Percentiles rank a stretch among this genome's conserved stretches.
These are phyloP conservation scores for Phasianus colchicus DNA, from an alignment of 2,113 vertebrate genomes.

Conservation along the genomic window DNA sequence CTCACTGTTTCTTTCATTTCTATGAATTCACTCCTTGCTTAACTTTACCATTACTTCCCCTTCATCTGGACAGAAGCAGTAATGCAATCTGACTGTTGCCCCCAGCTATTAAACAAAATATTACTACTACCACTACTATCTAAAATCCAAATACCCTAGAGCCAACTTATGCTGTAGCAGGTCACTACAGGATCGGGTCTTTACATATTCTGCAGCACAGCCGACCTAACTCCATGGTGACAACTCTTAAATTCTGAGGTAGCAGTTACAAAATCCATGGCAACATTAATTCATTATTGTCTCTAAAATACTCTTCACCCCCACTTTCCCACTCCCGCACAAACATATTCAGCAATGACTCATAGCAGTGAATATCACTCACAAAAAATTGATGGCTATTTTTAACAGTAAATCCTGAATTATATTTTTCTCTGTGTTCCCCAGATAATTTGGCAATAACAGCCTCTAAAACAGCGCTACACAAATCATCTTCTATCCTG, in stretches of 20 bases:
- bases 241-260: conserved; percentile 7
- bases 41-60: neutral
- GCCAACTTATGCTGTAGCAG: neutral
- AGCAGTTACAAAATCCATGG: conserved; percentile 50
- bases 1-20: neutral
- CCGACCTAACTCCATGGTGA: neutral
- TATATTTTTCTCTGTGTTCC: conserved; percentile 9
- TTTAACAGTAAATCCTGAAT: conserved; percentile 33
- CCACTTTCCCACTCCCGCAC: neutral
- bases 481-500: neutral
- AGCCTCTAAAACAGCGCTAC: neutral
- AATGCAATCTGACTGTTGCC: neutral
- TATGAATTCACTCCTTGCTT: neutral
- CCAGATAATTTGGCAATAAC: neutral
- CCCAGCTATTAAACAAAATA: neutral
- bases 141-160: neutral
- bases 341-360: conserved; percentile 45
- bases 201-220: neutral
- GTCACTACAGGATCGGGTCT: neutral
- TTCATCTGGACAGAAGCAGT: neutral
- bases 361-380: conserved; percentile 6
- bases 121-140: neutral
- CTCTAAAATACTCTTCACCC: conserved; percentile 30
- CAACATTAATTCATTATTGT: conserved; percentile 55
- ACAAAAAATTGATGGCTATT: conserved; percentile 48